Evolutionary conservation across 2,113 vertebrate genomes (phyloP).

Genomic region (Ia io): DNA sequence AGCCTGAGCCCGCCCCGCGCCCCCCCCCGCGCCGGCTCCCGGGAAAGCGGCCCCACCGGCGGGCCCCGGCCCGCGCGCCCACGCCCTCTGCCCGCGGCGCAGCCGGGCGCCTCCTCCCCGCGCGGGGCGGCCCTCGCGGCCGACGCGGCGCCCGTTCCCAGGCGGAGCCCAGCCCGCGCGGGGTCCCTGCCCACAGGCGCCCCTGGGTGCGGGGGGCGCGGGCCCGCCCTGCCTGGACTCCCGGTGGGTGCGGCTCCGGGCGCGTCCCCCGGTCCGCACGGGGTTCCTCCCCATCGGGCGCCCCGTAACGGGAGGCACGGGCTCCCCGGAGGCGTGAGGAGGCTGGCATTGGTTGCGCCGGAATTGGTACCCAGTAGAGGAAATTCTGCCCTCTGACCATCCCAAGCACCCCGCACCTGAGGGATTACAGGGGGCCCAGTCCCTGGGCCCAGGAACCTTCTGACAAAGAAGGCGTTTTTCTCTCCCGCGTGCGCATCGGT

Average conservation of each 20-base stretch:
- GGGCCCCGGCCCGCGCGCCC: constrained; percentile 3
- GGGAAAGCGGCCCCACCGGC: constrained; percentile 9
- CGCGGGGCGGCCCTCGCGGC: neutral
- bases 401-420: neutral
- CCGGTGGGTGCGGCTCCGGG: neutral
- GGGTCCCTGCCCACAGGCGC: constrained; percentile 22
- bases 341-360: neutral
- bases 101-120: neutral
- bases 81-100: neutral
- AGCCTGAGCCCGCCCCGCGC: constrained; percentile 63
- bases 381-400: neutral
- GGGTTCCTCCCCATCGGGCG: too few relatives aligned
- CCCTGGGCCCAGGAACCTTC: neutral
- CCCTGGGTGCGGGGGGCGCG: constrained; percentile 38
- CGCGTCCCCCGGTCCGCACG: neutral
- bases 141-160: fast-evolving
- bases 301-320: neutral
- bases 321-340: neutral
- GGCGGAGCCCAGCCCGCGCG: neutral
- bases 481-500: too few relatives aligned
- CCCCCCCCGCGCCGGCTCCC: neutral
- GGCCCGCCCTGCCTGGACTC: constrained; percentile 25
- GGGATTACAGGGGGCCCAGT: neutral
- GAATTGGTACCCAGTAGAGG: neutral
- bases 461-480: neutral